These are phyloP conservation scores for Peromyscus leucopus DNA, from an alignment of 2,113 vertebrate species.

Conservation along the genomic window DNA sequence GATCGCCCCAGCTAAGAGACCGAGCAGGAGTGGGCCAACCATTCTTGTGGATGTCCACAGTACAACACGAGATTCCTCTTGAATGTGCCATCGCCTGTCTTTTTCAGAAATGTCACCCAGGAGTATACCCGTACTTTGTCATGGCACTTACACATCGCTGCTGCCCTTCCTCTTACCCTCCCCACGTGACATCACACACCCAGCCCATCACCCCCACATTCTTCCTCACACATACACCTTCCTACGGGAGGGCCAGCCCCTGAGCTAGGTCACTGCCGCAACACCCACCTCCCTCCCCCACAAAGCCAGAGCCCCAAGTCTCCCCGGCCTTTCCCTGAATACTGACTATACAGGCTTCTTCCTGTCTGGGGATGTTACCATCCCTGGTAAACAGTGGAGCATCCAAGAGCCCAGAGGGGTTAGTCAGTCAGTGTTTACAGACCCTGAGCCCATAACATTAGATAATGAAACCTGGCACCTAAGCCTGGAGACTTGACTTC, in stretches of 20 bases:
- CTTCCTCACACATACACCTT: neutral
- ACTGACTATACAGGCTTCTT: neutral
- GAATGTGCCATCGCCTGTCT: neutral
- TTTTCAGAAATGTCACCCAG: neutral
- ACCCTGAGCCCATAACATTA: neutral
- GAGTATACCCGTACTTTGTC: neutral
- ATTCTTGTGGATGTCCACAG: neutral
- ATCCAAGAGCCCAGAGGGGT: neutral
- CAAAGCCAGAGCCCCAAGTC: neutral
- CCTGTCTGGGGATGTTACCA: neutral
- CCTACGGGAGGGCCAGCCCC: neutral
- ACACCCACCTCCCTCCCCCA: neutral
- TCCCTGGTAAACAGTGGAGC: slow-evolving; percentile 50
- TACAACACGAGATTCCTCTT: neutral
- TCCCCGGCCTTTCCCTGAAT: neutral
- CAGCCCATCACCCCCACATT: neutral
- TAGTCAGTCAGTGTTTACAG: neutral
- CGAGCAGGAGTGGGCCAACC: neutral
- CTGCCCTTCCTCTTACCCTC: neutral
- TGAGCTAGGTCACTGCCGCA: neutral
- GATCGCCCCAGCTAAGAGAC: neutral
- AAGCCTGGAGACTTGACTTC: neutral
- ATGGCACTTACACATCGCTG: neutral
- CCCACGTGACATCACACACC: neutral
- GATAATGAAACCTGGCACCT: neutral